These are phyloP conservation scores for Netelia inedita DNA, from an alignment of 2,888 invertebrate species.

Conservation along the genomic window DNA sequence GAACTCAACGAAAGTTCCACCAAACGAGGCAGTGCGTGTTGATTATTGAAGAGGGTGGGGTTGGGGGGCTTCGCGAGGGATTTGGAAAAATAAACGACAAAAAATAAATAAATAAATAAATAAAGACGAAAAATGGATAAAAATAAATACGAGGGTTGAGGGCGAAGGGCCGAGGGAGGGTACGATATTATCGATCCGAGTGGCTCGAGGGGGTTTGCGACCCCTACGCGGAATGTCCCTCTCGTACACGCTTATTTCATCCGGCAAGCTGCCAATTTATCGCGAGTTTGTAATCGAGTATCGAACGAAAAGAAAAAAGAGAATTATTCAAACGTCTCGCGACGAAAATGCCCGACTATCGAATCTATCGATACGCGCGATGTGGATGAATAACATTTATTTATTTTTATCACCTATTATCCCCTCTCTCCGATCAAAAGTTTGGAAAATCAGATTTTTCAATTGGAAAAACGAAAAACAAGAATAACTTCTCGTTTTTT, in stretches of 20 bases:
- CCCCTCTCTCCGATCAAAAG: too few species aligned
- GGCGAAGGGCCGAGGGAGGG: conserved; percentile 11
- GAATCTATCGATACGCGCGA: not conserved
- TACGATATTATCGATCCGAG: conserved; percentile 55
- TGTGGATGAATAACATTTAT: not conserved
- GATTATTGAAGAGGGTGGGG: not conserved
- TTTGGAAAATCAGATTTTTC: too few species aligned
- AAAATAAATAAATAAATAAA: not conserved
- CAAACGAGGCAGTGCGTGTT: not conserved
- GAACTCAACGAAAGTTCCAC: too few species aligned
- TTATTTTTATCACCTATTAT: not conserved
- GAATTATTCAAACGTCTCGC: not conserved
- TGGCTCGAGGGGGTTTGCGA: conserved; percentile 44
- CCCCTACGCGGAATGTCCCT: conserved; percentile 7
- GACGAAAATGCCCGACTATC: conserved; percentile 1
- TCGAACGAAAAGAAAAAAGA: not conserved
- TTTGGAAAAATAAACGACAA: conserved; percentile 1
- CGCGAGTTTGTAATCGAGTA: not conserved
- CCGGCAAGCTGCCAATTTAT: not conserved
- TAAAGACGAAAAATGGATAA: not conserved
- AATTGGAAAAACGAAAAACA: too few species aligned
- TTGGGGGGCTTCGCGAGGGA: not conserved
- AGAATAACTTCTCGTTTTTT: too few species aligned
- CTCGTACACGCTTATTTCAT: not conserved
- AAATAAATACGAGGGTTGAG: conserved; percentile 9